Evolutionary conservation across 2,797 vertebrate genomes (phyloP).

Genomic region (Pempheris klunzingeri): DNA sequence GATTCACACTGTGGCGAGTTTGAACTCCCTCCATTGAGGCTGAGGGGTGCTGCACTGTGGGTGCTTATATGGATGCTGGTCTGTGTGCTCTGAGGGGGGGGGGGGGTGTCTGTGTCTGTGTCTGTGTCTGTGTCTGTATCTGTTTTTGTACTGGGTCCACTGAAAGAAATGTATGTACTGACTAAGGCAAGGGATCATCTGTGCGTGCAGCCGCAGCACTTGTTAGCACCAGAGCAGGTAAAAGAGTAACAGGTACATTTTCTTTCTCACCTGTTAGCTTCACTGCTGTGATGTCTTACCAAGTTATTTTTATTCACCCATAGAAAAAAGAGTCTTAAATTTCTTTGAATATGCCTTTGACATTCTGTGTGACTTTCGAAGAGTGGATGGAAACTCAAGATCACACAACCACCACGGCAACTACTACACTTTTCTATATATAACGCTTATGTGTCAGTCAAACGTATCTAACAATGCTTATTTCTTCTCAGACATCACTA

Average conservation of each 20-base stretch:
- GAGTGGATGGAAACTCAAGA: conserved; percentile 29
- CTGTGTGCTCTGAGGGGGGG: conserved; percentile 56
- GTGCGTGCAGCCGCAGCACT: conserved; percentile 32
- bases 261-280: conserved; percentile 26
- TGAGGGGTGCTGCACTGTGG: conserved; percentile 19
- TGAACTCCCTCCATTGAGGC: conserved; percentile 22
- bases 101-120: conserved; percentile 29
- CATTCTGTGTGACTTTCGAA: conserved; percentile 26
- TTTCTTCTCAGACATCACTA: conserved; percentile 9
- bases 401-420: conserved; percentile 32
- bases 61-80: conserved; percentile 54
- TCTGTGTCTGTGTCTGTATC: conserved; percentile 28
- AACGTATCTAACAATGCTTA: conserved; percentile 21
- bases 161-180: conserved; percentile 20
- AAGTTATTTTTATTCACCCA: conserved; percentile 8
- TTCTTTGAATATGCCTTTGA: conserved; percentile 5
- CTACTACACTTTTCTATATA: conserved; percentile 30
- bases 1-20: conserved; percentile 5
- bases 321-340: not conserved
- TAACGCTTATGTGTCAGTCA: conserved; percentile 22
- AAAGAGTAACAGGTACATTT: conserved; percentile 28
- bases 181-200: conserved; percentile 61
- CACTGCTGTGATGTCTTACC: conserved; percentile 32
- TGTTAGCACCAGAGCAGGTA: conserved; percentile 67
- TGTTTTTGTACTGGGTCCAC: conserved; percentile 27